Conservation (phyloP, 2,888 invertebrate genomes). For the Spodoptera littoralis region DNA sequence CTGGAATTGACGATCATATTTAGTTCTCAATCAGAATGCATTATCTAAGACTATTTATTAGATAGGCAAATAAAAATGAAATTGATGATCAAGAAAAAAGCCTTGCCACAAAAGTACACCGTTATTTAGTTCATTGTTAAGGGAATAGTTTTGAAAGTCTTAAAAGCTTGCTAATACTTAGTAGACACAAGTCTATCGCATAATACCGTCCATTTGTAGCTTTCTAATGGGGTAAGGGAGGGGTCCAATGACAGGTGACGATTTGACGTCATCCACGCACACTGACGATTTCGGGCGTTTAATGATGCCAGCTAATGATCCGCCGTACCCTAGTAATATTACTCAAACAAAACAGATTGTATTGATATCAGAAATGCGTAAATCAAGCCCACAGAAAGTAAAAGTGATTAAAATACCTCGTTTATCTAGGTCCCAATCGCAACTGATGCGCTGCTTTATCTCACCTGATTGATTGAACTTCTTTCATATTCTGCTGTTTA, state of each 20-base stretch:
- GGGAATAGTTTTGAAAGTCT: too few species aligned
- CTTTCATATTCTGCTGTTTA: too few species aligned
- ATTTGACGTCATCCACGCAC: constrained; percentile 28
- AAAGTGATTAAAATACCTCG: neutral
- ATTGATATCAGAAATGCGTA: neutral
- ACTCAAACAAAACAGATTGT: constrained; percentile 14
- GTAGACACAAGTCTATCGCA: constrained; percentile 11
- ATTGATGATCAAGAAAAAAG: too few species aligned
- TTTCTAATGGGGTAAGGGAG: constrained; percentile 20
- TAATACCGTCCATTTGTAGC: constrained; percentile 34
- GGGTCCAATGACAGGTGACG: constrained; percentile 27
- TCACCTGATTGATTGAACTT: too few species aligned
- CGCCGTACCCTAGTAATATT: constrained; percentile 9
- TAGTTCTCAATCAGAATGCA: too few species aligned
- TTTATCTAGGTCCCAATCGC: constrained; percentile 6
- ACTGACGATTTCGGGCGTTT: constrained; percentile 5
- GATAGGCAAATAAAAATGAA: too few species aligned
- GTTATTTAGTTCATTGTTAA: too few species aligned
- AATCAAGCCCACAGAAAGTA: neutral
- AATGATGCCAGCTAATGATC: constrained; percentile 15
- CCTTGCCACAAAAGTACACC: too few species aligned
- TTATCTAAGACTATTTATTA: too few species aligned
- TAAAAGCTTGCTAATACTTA: too few species aligned
- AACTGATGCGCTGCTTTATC: neutral
- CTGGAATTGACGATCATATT: too few species aligned